Conservation (phyloP, 2,797 vertebrate genomes). For the Ctenopoma kingsleyae region DNA sequence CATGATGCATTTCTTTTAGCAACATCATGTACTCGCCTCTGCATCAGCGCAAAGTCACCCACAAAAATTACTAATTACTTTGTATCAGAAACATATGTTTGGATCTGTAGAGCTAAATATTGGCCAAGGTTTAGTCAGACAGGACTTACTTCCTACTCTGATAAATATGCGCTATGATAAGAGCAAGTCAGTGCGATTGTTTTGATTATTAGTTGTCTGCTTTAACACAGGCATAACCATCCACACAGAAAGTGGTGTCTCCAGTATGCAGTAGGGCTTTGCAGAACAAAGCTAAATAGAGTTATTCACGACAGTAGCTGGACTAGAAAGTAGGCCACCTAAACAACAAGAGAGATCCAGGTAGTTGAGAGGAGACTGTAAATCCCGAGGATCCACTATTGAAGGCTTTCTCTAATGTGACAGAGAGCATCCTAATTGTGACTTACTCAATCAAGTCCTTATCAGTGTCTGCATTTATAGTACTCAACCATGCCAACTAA, state of each 20-base stretch:
- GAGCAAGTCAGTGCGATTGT: not conserved
- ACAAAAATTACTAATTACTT: not conserved
- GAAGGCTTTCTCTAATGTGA: conserved; percentile 58
- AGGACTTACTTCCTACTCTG: not conserved
- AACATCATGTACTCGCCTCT: conserved; percentile 12
- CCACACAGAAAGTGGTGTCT: conserved; percentile 32
- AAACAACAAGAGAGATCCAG: conserved; percentile 71
- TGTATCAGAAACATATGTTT: conserved; percentile 16
- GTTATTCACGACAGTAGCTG: conserved; percentile 69
- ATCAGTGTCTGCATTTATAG: conserved; percentile 62
- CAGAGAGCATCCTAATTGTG: conserved; percentile 71
- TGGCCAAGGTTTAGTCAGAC: not conserved
- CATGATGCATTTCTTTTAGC: conserved; percentile 1
- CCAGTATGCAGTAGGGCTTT: conserved; percentile 44
- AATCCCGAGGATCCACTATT: conserved; percentile 69
- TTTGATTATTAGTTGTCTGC: conserved; percentile 9
- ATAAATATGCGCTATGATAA: not conserved
- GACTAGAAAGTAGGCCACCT: conserved; percentile 74
- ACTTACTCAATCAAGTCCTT: conserved; percentile 68
- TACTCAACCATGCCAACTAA: conserved; percentile 53
- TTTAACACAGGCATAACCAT: conserved; percentile 19
- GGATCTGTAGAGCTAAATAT: conserved; percentile 13
- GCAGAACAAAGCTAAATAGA: conserved; percentile 58
- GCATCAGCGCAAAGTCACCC: not conserved
- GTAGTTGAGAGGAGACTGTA: conserved; percentile 69